Evolutionary conservation across 1,140 invertebrate species (phyloP), one percentile per base, ranked within the genome.

Genomic region (Sweltsa coloradensis): DNA sequence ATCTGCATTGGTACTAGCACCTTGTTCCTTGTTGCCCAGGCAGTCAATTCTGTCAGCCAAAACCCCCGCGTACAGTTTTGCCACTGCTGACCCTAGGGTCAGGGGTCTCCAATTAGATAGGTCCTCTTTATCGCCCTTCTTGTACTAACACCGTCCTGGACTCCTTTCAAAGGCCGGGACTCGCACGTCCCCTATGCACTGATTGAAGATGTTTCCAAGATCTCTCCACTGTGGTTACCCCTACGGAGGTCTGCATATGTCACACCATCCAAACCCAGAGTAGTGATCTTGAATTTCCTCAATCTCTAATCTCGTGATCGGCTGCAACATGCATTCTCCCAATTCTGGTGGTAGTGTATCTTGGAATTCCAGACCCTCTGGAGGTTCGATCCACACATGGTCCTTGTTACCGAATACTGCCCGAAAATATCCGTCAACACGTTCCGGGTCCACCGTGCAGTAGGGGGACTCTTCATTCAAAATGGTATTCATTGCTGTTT

Each of bases 1-100:
- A 63, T 65, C 29, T 61, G 61, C 0, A 27, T 26, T 2, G 26
- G 18, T n/a, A 41, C 50, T 0, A 65, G 44, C 1, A 51, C 21
- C 0, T 51, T 14, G 24, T 46, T 31, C 1, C 34, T 3, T 0
- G 6, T n/a, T 1, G 25, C 1, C 54, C 54, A 56, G 3, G 26
- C 43, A 0, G 21, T 27, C 1, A 56, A 34, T n/a, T 5, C 53
- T n/a, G 5, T 14, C 1, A 2, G 54, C 25, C 3, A 52, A 3
- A 16, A 41, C 6, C 2, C 49, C 45, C 4, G 46, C 7, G 45
- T 52, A 53, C 1, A 51, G 2, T 29, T 53, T 53, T 23, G 36
- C 36, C 26, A 53, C 45, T 21, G 47, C 39, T 23, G 47, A 34
- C 3, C 21, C 18, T 1, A 54, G 24, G 7, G 22, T 19, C 11